A percentile compares a stretch with the other conserved stretches of the same genome.
These are phyloP conservation scores for Ophonus ardosiacus DNA, from an alignment of 2,888 invertebrate species.

Conservation along the genomic window DNA sequence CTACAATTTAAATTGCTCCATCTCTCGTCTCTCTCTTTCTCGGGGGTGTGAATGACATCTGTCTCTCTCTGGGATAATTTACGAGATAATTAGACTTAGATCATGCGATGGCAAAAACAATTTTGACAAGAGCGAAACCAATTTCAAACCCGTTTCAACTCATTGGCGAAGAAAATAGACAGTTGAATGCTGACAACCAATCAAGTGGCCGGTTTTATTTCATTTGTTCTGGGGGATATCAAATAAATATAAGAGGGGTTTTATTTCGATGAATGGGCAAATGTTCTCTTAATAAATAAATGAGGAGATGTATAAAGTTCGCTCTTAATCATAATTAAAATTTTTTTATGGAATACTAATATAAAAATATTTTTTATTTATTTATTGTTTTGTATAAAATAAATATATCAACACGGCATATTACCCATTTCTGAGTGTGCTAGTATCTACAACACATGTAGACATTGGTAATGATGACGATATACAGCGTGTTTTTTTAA, in stretches of 20 bases:
- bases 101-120: constrained; percentile 26
- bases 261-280: neutral
- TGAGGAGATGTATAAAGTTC: neutral
- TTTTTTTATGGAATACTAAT: no score
- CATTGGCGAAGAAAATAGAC: constrained; percentile 8
- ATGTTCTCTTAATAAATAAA: neutral
- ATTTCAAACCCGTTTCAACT: constrained; percentile 1
- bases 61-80: neutral
- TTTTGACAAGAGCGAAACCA: constrained; percentile 19
- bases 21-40: neutral
- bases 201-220: neutral
- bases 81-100: constrained; percentile 25
- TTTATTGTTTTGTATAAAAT: no score
- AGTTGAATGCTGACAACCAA: neutral
- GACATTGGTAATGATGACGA: no score
- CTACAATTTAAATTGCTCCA: neutral
- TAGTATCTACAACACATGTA: no score
- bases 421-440: no score
- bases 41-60: neutral
- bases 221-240: neutral
- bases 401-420: no score
- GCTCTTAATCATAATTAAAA: no score
- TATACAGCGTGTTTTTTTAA: no score
- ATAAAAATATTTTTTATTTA: no score
- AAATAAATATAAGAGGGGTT: neutral